Base-by-base conservation (phyloP, 2,113 vertebrate genomes). In the Anolis sagrei region DNA sequence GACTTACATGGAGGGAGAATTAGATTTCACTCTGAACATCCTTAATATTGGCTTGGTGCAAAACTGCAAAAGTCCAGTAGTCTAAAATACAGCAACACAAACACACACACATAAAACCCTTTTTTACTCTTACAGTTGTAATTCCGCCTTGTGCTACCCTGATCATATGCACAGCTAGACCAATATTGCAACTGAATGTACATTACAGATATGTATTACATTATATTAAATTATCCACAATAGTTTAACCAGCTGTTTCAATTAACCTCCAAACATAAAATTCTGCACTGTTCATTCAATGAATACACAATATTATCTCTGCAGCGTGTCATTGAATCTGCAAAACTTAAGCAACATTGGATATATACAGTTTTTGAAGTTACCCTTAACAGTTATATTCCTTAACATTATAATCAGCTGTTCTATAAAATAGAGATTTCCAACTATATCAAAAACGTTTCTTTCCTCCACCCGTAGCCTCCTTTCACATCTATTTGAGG, bases 51-150 rank as follows among this genome's bases (percentile, higher is more conserved):
- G n/a, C 2, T 36, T 23, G 9, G 29, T 51, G 36, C 23, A 19
- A 32, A 82, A 54, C 84, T 88, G 88, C 86, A 92, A 88, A 64
- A 18, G 69, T 54, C 0, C 8, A 79, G 19, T 49, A 64, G 27
- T 87, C 48, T 87, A 87, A 18, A 4, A 93, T 93, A 82, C 87
- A 90, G 77, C n/a, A 25, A 86, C 76, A 90, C 86, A 54, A 89
- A 86, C 75, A 8, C 74, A 93, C 3, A 79, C 39, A 44, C 39
- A 44, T 5, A 44, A n/a, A 44, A 44, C 39, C 39, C 39, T 44
- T 9, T 84, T 88, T 9, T 61, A 91, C 78, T 90, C 49, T 14
- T 89, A 86, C 54, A 92, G 89, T 5, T 75, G 76, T 29, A 85
- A 64, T 25, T 84, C 21, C 76, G 1, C 79, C 84, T 88, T 76